phyloP scores from a whole-genome alignment of 37 sponge, comb jelly and placozoan species.

The Aplysina aerophoba region DNA sequence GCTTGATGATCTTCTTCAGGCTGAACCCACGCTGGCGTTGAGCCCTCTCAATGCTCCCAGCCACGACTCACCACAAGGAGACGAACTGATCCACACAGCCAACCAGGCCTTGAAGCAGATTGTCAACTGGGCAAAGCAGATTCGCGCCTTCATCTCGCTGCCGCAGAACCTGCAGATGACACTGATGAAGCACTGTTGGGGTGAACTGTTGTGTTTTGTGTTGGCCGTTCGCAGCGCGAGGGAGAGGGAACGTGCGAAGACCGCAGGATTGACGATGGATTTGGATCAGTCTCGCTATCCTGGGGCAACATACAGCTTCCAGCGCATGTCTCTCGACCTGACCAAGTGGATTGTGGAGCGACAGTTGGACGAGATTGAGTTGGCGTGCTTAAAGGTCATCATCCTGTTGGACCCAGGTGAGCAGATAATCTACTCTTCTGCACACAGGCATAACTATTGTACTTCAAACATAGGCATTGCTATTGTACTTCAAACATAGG shows the following conservation, averaged over 20 bases:
- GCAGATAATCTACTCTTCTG: constrained; percentile 60
- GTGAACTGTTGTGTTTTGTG: constrained; percentile 74
- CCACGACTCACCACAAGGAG: background rate
- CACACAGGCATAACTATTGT: constrained; percentile 55
- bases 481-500: too few species aligned
- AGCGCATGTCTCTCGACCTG: constrained; percentile 73
- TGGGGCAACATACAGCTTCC: constrained; percentile 56
- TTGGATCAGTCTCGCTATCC: constrained; percentile 58
- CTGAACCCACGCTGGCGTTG: background rate
- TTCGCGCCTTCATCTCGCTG: constrained; percentile 77
- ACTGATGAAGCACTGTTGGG: constrained; percentile 82
- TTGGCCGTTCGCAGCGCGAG: constrained; percentile 71
- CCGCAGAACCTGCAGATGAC: constrained; percentile 81
- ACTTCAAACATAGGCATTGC: constrained; percentile 59
- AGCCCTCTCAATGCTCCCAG: background rate
- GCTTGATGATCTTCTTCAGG: constrained; percentile 3
- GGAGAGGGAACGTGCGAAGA: constrained; percentile 34
- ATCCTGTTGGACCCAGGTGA: constrained; percentile 91
- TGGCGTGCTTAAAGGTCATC: constrained; percentile 89
- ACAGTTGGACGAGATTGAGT: constrained; percentile 83
- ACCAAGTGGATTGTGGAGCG: constrained; percentile 78
- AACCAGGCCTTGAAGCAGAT: constrained; percentile 34
- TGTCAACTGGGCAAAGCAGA: constrained; percentile 92
- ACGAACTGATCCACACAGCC: background rate
- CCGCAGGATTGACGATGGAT: background rate